A percentile compares a stretch with the other conserved stretches of the same genome.
These are phyloP conservation scores for Syrista parreyssii DNA, from an alignment of 2,888 invertebrate genomes.

Conservation along the genomic window DNA sequence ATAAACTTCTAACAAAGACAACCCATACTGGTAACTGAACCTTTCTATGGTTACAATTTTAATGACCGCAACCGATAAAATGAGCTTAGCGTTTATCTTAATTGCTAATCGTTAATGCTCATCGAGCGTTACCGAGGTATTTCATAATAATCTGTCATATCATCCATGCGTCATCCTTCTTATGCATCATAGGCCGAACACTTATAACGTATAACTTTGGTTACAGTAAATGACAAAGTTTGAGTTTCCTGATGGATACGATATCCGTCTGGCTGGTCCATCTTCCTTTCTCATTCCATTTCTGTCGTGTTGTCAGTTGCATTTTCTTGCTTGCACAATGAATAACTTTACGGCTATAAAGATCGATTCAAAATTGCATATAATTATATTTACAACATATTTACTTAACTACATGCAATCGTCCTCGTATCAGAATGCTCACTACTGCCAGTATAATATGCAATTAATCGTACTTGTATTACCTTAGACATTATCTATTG, in stretches of 20 bases:
- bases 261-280: background rate
- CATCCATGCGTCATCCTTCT: conserved; percentile 11
- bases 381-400: conserved; percentile 17
- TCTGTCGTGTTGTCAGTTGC: background rate
- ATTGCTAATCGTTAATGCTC: conserved; percentile 1
- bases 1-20: conserved; percentile 2
- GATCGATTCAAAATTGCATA: background rate
- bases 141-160: conserved; percentile 31
- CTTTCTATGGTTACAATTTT: conserved; percentile 31
- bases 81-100: conserved; percentile 34
- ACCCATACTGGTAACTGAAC: conserved; percentile 37
- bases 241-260: background rate
- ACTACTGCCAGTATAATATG: background rate
- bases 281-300: background rate
- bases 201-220: conserved; percentile 40
- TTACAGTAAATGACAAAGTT: conserved; percentile 30
- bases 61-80: conserved; percentile 41
- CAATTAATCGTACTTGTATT: background rate
- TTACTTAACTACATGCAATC: background rate
- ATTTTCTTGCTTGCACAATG: background rate
- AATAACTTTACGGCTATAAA: background rate
- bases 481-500: background rate
- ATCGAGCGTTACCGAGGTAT: conserved; percentile 34
- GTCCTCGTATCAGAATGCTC: background rate
- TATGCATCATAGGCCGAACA: conserved; percentile 23